Evolutionary conservation across 2,113 vertebrate genomes (phyloP), one percentile per base, ranked within the genome.

Genomic region (Ascaphus truei): DNA sequence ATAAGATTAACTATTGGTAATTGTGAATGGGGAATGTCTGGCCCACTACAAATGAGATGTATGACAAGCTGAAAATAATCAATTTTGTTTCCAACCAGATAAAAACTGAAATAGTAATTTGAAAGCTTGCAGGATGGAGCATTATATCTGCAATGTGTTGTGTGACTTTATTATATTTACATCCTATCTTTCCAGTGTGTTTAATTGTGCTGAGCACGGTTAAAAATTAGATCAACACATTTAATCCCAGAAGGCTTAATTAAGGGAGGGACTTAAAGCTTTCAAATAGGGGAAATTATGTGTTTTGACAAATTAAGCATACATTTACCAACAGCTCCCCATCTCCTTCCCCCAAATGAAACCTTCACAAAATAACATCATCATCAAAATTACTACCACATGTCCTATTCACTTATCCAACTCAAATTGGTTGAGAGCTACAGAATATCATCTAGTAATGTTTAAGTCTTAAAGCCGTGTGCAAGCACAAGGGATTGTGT

Each of bases 231-330:
- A 94, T 91, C 92, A 94, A 94, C 92, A 85, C 87, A 91, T 79
- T 89, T 96, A 96, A 93, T 88, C 94, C 94, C 94, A 92, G 83
- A 91, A 95, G 95, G 92, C 92, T 94, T 96, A 88, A 96, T 97
- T 96, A 96, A 94, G 89, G 91, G 90, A 92, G 92, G 91, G 91
- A 91, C 91, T 88, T 83, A 84, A 85, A 83, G 83, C 69, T 81
- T 55, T 81, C 79, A 79, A 80, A 86, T 78, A 51, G 72, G 45
- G 60, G 64, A 64, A 72, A 80, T 80, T 78, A 69, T 1, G 18
- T 62, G n/a, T n/a, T n/a, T n/a, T n/a, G n/a, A n/a, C n/a, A n/a
- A n/a, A n/a, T n/a, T n/a, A n/a, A n/a, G n/a, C n/a, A n/a, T n/a
- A n/a, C n/a, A n/a, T n/a, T n/a, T n/a, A n/a, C n/a, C n/a, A n/a